Evolutionary conservation across 1,140 invertebrate genomes (phyloP), one percentile per base, ranked within the genome.

Genomic region (Amyelois transitella): DNA sequence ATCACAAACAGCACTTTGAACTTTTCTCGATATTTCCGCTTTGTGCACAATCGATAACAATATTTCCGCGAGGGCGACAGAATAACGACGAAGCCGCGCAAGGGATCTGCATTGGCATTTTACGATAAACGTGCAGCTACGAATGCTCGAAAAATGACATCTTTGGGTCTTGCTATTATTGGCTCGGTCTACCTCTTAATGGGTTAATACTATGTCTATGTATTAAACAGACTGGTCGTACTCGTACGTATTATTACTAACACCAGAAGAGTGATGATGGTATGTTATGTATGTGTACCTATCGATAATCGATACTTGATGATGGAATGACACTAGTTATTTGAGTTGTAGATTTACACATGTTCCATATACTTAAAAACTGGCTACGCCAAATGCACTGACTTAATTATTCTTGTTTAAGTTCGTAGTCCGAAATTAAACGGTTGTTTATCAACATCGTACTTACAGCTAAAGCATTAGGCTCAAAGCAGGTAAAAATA

Each of bases 11-110:
- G 50, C 58, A 55, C 49, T 55, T 67, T 59, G 58, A 68, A 66
- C 59, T 69, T 65, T 58, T 62, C 62, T 24, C 53, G 17, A 59
- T 60, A 66, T 66, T 71, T 75, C 64, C 66, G 53, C 25, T 64
- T 65, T 62, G 63, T 62, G 53, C 49, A 49, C 58, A 71, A 69
- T 76, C 71, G 68, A 77, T 74, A 66, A 66, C 64, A 71, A 72
- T 62, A 74, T 69, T 70, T 71, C 55, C 58, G 45, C 45, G 19
- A 21, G 51, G 51, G 57, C 63, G 64, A 67, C 64, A 60, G 65
- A 38, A 38, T 8, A 38, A 14, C 43, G 61, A 59, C 49, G 55
- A 59, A 60, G 55, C 45, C 24, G 43, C 48, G 51, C 50, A 50
- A 45, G 53, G 44, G 55, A 55, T n/a, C 57, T 56, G 43, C 71